Percentiles rank a stretch among this genome's conserved stretches.
These are phyloP conservation scores for Platycercus adscitus DNA, from an alignment of 2,113 vertebrate genomes.

Conservation along the genomic window DNA sequence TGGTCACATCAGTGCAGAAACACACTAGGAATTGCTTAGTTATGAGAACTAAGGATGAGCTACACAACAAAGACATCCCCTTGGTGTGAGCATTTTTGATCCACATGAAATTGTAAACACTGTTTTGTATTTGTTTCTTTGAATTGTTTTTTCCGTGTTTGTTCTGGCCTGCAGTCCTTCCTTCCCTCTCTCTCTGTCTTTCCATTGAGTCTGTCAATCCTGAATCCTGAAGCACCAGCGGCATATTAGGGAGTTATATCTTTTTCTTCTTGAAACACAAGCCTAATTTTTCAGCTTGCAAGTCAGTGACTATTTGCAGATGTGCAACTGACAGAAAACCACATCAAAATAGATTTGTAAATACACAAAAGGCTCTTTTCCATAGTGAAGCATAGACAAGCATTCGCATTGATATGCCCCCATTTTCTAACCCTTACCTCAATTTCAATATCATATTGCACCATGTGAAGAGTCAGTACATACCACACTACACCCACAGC, in stretches of 20 bases:
- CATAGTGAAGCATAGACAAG: not conserved
- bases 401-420: not conserved
- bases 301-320: not conserved
- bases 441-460: not conserved
- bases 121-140: not conserved
- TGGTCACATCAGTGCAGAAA: not conserved
- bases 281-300: not conserved
- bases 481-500: rapidly evolving
- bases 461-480: not conserved
- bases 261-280: not conserved
- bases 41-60: not conserved
- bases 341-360: not conserved
- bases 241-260: not conserved
- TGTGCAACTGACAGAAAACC: not conserved
- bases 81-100: not conserved
- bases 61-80: not conserved
- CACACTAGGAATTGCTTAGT: not conserved
- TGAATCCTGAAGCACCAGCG: not conserved
- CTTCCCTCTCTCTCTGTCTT: not conserved
- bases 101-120: not conserved
- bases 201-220: not conserved
- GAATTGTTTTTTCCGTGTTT: not conserved
- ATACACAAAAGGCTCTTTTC: not conserved
- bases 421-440: not conserved
- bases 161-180: not conserved